phyloP scores from a whole-genome alignment of 2,113 vertebrate species.

The Pomatostomus ruficeps region DNA sequence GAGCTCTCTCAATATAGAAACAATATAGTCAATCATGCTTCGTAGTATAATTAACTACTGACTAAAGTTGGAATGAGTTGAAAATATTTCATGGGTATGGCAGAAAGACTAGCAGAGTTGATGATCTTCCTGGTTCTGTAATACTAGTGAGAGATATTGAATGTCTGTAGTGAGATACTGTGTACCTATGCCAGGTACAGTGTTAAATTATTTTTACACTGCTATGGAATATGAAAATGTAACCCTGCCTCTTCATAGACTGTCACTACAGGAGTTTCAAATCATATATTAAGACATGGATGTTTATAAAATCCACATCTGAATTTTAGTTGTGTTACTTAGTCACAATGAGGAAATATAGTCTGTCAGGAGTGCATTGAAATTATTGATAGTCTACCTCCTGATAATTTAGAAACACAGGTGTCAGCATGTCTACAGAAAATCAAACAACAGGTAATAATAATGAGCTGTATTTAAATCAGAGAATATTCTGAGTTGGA shows the following conservation, averaged over 20 bases:
- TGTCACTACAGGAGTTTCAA: not conserved
- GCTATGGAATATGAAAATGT: not conserved
- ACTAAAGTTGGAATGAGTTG: slow-evolving; percentile 18
- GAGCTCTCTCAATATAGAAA: slow-evolving; percentile 56
- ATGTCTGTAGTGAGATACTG: not conserved
- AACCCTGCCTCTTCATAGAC: not conserved
- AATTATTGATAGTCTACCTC: not conserved
- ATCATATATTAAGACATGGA: not conserved
- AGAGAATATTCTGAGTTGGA: not conserved
- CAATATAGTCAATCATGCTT: slow-evolving; percentile 51
- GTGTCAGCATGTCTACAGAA: not conserved
- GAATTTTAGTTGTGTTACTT: not conserved
- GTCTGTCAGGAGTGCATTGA: not conserved
- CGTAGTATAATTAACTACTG: slow-evolving; percentile 26
- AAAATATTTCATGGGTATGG: not conserved
- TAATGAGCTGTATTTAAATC: not conserved
- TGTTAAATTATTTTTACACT: not conserved
- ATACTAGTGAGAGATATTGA: not conserved
- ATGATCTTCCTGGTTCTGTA: not conserved
- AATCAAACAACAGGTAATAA: not conserved
- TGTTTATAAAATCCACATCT: not conserved
- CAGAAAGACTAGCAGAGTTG: not conserved
- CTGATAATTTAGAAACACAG: not conserved
- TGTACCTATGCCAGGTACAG: not conserved
- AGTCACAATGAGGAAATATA: not conserved